Conservation (phyloP, 2,113 vertebrate genomes). For the Lampris megalopsis region DNA sequence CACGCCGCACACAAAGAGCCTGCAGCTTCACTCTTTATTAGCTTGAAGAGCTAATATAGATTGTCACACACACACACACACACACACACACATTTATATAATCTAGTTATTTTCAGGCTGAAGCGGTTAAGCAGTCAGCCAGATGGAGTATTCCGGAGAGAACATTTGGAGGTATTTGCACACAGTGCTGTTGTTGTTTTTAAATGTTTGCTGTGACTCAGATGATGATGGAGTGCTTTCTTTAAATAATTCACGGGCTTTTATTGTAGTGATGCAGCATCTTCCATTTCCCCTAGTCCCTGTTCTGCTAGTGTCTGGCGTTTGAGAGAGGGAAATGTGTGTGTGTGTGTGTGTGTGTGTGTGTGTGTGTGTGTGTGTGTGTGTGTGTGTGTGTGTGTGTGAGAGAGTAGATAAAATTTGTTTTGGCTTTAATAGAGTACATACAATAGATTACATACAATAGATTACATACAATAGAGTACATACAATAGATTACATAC, state of each 20-base stretch:
- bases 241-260: conserved; percentile 64
- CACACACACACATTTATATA: conserved; percentile 4
- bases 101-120: background rate
- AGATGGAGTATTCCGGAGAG: background rate
- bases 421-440: conserved; percentile 62
- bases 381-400: conserved; percentile 1
- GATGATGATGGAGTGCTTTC: conserved; percentile 42
- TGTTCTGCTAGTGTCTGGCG: too few species aligned
- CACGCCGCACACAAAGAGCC: too few species aligned
- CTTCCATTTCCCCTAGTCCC: conserved; percentile 16
- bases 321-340: too few species aligned
- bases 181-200: conserved; percentile 39
- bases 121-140: background rate
- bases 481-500: too few species aligned
- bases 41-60: too few species aligned
- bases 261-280: conserved; percentile 51
- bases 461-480: too few species aligned
- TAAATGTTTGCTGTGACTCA: conserved; percentile 42
- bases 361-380: conserved; percentile 15
- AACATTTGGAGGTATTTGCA: conserved; percentile 2
- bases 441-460: background rate
- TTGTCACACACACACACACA: too few species aligned
- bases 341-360: background rate
- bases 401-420: conserved; percentile 54
- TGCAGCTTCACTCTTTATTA: too few species aligned